These are phyloP conservation scores for Etheostoma perlongum DNA, from an alignment of 2,797 vertebrate species.

Conservation along the genomic window DNA sequence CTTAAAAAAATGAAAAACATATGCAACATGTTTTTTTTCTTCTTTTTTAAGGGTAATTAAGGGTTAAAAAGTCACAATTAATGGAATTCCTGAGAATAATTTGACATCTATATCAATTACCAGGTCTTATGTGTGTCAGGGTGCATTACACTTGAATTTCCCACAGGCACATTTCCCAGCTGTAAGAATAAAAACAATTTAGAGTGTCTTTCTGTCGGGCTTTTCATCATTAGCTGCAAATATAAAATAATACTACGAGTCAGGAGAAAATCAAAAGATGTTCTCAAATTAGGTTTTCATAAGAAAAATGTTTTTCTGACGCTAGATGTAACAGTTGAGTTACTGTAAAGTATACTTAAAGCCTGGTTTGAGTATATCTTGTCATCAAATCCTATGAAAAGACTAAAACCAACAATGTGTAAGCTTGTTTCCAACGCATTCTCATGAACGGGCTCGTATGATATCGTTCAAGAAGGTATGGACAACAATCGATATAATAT, in stretches of 20 bases:
- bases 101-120: constrained; percentile 51
- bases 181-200: constrained; percentile 16
- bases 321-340: neutral
- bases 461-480: no score
- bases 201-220: neutral
- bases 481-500: no score
- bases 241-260: neutral
- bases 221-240: constrained; percentile 23
- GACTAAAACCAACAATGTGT: neutral
- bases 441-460: no score
- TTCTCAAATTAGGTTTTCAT: neutral
- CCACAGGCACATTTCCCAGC: constrained; percentile 22
- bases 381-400: neutral
- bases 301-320: neutral
- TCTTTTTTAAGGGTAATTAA: no score
- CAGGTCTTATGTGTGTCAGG: constrained; percentile 30
- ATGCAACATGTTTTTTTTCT: neutral
- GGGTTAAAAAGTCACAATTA: constrained; percentile 36
- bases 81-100: constrained; percentile 24
- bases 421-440: no score
- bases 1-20: constrained; percentile 6
- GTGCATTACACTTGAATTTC: constrained; percentile 32
- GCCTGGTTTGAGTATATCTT: neutral
- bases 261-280: neutral
- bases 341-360: neutral